phyloP scores from a whole-genome alignment of 2,797 vertebrate genomes.

The Zenarchopterus dispar region DNA sequence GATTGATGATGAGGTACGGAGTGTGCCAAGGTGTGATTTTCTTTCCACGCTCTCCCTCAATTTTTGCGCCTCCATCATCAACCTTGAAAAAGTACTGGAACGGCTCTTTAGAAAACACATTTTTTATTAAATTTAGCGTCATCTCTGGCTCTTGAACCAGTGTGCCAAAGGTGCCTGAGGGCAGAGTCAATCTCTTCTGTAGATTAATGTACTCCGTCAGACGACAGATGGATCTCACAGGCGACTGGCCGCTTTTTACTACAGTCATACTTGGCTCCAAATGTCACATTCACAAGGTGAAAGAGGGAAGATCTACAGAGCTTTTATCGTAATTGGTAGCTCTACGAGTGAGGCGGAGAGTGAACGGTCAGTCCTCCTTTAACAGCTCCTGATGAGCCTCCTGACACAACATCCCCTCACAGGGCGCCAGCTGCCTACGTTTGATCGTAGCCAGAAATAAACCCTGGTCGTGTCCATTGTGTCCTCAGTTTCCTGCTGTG shows the following conservation, averaged over 20 bases:
- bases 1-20: slow-evolving; percentile 4
- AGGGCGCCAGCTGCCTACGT: slow-evolving; percentile 52
- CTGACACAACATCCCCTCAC: slow-evolving; percentile 61
- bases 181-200: slow-evolving; percentile 36
- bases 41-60: neutral
- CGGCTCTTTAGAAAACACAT: slow-evolving; percentile 4
- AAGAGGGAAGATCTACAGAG: slow-evolving; percentile 55
- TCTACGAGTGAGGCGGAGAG: slow-evolving; percentile 59
- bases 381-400: slow-evolving; percentile 48
- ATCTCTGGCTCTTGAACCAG: slow-evolving; percentile 19
- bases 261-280: slow-evolving; percentile 46
- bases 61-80: neutral
- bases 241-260: slow-evolving; percentile 67
- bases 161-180: slow-evolving; percentile 20
- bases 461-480: slow-evolving; percentile 22
- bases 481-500: slow-evolving; percentile 21
- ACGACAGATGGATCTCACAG: slow-evolving; percentile 45
- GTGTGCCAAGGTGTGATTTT: neutral
- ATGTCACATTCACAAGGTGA: slow-evolving; percentile 68
- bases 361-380: slow-evolving; percentile 40
- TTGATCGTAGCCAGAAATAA: slow-evolving; percentile 71
- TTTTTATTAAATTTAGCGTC: neutral
- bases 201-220: slow-evolving; percentile 27
- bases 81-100: neutral
- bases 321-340: slow-evolving; percentile 79